phyloP scores from a whole-genome alignment of 2,888 invertebrate species.

The Agrilus cyanescens region DNA sequence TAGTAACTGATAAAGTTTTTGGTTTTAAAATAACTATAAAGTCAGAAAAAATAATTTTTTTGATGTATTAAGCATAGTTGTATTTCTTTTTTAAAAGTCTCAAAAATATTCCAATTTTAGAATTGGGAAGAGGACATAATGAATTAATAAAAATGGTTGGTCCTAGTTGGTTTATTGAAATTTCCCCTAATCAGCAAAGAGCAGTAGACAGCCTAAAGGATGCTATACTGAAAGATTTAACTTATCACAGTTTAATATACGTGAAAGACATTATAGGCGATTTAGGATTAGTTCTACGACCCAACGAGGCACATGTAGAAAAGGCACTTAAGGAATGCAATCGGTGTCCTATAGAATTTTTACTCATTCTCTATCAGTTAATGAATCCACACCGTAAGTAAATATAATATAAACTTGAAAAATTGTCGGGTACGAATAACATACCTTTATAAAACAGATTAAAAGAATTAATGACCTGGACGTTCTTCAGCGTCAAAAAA shows the following conservation, averaged over 20 bases:
- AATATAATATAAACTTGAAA: background rate
- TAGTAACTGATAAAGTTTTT: too few species aligned
- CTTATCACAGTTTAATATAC: constrained; percentile 17
- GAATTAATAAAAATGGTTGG: constrained; percentile 19
- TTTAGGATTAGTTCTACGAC: constrained; percentile 26
- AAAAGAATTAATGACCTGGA: too few species aligned
- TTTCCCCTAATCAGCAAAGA: constrained; percentile 27
- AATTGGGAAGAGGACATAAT: constrained; percentile 8
- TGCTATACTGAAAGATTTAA: constrained; percentile 21
- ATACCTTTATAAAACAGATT: too few species aligned
- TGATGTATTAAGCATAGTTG: background rate
- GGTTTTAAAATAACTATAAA: constrained; percentile 5
- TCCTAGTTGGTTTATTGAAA: constrained; percentile 32
- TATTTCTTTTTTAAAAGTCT: too few species aligned
- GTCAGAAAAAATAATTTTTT: background rate
- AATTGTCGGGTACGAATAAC: too few species aligned
- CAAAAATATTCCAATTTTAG: constrained; percentile 11
- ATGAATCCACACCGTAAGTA: constrained; percentile 25
- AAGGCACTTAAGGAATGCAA: constrained; percentile 26
- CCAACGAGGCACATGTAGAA: constrained; percentile 20
- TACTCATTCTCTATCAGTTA: constrained; percentile 29
- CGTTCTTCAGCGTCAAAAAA: too few species aligned
- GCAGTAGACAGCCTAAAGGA: constrained; percentile 22
- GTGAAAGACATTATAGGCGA: constrained; percentile 23
- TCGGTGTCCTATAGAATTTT: constrained; percentile 29